These are phyloP conservation scores for Xerus rutilus DNA, from an alignment of 2,797 vertebrate genomes.

Conservation along the genomic window DNA sequence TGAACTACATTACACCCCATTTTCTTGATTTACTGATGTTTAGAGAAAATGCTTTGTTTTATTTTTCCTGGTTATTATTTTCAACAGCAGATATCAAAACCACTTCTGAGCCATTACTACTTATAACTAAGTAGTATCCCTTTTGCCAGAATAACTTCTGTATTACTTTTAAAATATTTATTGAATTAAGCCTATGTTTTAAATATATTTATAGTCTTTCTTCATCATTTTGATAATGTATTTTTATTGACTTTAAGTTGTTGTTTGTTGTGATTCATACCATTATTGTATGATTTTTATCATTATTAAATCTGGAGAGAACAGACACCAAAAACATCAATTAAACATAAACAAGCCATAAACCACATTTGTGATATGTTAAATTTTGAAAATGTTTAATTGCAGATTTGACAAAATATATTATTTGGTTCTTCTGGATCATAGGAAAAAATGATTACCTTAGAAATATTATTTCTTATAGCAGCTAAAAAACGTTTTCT, in stretches of 20 bases:
- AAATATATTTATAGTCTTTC: neutral
- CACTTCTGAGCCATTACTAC: neutral
- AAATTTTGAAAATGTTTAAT: neutral
- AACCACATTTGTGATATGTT: neutral
- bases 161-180: neutral
- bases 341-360: neutral
- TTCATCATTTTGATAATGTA: neutral
- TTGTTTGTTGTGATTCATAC: neutral
- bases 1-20: neutral
- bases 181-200: neutral
- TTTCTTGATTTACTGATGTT: conserved; percentile 32
- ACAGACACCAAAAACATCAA: neutral
- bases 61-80: conserved; percentile 21
- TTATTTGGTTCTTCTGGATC: neutral
- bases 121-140: neutral
- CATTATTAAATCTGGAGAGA: neutral
- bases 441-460: neutral
- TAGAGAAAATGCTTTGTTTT: conserved; percentile 16
- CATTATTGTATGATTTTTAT: neutral
- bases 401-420: neutral
- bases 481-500: neutral
- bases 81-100: neutral
- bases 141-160: neutral
- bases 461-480: neutral
- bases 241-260: neutral